Evolutionary conservation across 2,888 invertebrate genomes (phyloP).

Genomic region (Phaedon cochleariae): DNA sequence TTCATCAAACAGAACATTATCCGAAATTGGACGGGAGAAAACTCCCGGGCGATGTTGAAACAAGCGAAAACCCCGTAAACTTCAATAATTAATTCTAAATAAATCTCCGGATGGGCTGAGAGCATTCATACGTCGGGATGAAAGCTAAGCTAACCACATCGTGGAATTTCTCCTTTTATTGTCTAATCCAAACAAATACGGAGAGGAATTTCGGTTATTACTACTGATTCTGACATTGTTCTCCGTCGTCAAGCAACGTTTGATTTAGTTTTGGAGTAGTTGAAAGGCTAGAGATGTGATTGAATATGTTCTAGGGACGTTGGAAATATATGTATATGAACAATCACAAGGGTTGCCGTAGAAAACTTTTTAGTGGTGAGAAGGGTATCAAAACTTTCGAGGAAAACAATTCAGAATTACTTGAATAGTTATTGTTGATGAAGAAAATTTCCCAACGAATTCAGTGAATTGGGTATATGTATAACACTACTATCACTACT

Average conservation of each 20-base stretch:
- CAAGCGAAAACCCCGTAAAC: constrained; percentile 14
- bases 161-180: constrained; percentile 51
- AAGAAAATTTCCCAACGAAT: too few relatives aligned
- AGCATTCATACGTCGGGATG: constrained; percentile 18
- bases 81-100: constrained; percentile 24
- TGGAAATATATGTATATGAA: not conserved
- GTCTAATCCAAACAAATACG: constrained; percentile 52
- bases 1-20: not conserved
- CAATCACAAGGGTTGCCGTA: not conserved
- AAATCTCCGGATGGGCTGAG: constrained; percentile 14
- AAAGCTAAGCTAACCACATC: constrained; percentile 38
- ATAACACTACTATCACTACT: too few relatives aligned
- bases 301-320: not conserved
- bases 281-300: not conserved
- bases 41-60: constrained; percentile 4
- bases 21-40: not conserved
- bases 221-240: constrained; percentile 50
- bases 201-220: constrained; percentile 53
- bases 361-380: too few relatives aligned
- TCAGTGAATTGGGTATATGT: too few relatives aligned
- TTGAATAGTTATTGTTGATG: too few relatives aligned
- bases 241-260: not conserved
- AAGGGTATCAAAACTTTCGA: too few relatives aligned
- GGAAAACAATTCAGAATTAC: too few relatives aligned
- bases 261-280: not conserved